These are phyloP conservation scores for Octopus sinensis DNA, from an alignment of 1,140 invertebrate species.

Conservation along the genomic window DNA sequence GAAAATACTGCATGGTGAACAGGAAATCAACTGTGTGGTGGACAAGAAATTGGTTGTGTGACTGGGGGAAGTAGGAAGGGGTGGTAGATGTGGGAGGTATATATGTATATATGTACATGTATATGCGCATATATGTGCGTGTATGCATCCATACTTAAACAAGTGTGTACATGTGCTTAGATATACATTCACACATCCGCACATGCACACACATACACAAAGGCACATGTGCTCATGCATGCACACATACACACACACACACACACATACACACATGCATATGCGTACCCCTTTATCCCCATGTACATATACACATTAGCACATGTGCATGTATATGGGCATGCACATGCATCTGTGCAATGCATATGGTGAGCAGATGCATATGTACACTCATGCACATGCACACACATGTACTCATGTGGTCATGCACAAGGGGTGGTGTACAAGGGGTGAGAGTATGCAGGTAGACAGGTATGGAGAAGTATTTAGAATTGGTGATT, in stretches of 20 bases:
- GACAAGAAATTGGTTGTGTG: too few relatives aligned
- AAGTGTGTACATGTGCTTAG: not conserved
- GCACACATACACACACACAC: conserved; percentile 19
- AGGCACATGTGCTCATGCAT: conserved; percentile 8
- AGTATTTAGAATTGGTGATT: too few relatives aligned
- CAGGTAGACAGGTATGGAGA: too few relatives aligned
- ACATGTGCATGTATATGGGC: not conserved
- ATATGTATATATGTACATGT: not conserved
- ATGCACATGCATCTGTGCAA: not conserved
- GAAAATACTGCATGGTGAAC: too few relatives aligned
- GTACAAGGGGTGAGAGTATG: too few relatives aligned
- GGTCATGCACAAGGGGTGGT: too few relatives aligned
- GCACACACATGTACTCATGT: not conserved
- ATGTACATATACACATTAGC: not conserved
- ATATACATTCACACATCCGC: not conserved
- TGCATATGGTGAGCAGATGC: not conserved
- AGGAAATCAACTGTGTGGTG: too few relatives aligned
- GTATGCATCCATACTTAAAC: not conserved
- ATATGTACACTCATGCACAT: not conserved
- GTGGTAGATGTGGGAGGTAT: not conserved
- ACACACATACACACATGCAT: conserved; percentile 18
- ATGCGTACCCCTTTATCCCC: not conserved
- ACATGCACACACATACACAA: conserved; percentile 16
- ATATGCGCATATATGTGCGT: not conserved
- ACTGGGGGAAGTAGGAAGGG: not conserved